phyloP scores from a whole-genome alignment of 2,888 invertebrate genomes.

The Ommatoiulus sabulosus region DNA sequence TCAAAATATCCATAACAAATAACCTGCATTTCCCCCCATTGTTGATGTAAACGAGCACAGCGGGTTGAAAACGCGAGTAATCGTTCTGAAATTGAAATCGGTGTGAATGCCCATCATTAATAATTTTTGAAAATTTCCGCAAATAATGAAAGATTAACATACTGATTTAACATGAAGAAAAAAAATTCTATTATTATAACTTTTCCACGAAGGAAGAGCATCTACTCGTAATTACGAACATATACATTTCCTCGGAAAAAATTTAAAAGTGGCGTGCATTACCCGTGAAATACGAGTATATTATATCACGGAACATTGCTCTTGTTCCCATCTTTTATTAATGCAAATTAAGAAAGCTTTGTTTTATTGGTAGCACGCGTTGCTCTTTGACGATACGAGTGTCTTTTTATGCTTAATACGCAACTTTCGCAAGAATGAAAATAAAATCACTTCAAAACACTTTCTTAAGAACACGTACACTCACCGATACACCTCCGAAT shows the following conservation, averaged over 20 bases:
- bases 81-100: neutral
- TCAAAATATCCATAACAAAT: slow-evolving; percentile 13
- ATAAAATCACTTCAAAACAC: neutral
- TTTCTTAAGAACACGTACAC: neutral
- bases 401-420: neutral
- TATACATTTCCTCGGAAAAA: no score
- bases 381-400: neutral
- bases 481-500: neutral
- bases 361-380: neutral
- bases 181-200: no score
- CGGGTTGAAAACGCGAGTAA: neutral
- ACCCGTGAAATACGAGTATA: no score
- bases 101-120: neutral
- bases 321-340: no score
- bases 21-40: neutral
- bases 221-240: no score
- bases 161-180: no score
- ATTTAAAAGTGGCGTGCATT: no score
- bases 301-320: no score
- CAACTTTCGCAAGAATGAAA: neutral
- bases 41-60: neutral
- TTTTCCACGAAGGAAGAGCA: no score
- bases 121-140: neutral
- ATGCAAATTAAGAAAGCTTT: no score
- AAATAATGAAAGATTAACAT: neutral